phyloP scores from a whole-genome alignment of 2,888 invertebrate genomes.

The Malthinus flaveolus region DNA sequence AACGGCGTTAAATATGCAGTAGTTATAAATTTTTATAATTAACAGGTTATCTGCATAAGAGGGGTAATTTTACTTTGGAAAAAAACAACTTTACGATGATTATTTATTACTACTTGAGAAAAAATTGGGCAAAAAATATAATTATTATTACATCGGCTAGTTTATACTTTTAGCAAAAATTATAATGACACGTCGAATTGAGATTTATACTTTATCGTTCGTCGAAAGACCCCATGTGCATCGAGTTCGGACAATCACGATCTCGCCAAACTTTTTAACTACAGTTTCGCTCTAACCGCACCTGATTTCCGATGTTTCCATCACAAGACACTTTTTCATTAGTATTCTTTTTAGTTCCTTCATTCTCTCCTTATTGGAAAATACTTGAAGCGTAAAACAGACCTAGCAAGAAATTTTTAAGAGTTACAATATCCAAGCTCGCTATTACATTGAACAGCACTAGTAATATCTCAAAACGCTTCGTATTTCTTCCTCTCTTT shows the following conservation, averaged over 20 bases:
- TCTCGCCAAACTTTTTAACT: conserved; percentile 27
- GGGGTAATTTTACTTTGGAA: too few species aligned
- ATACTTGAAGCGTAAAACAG: conserved; percentile 46
- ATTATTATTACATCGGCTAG: too few species aligned
- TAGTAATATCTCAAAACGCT: conserved; percentile 31
- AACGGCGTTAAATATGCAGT: too few species aligned
- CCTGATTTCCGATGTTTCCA: conserved; percentile 43
- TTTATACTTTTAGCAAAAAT: background rate
- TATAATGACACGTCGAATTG: background rate
- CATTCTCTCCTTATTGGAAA: conserved; percentile 44
- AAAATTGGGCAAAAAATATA: too few species aligned
- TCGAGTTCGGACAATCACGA: conserved; percentile 21
- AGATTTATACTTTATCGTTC: too few species aligned
- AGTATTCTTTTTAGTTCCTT: conserved; percentile 40
- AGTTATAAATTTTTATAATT: too few species aligned
- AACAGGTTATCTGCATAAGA: too few species aligned
- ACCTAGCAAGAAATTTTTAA: conserved; percentile 43
- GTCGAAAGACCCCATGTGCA: conserved; percentile 25
- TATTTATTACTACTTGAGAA: too few species aligned
- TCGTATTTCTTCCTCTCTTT: conserved; percentile 38
- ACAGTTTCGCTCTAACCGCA: conserved; percentile 40
- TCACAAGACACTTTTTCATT: conserved; percentile 48
- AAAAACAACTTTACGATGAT: too few species aligned
- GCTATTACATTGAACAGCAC: conserved; percentile 43
- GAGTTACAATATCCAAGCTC: conserved; percentile 41